Percentiles rank a stretch among this genome's conserved stretches.
Evolutionary conservation across 1,140 invertebrate species (phyloP).

Genomic region (Ceratina calcarata): DNA sequence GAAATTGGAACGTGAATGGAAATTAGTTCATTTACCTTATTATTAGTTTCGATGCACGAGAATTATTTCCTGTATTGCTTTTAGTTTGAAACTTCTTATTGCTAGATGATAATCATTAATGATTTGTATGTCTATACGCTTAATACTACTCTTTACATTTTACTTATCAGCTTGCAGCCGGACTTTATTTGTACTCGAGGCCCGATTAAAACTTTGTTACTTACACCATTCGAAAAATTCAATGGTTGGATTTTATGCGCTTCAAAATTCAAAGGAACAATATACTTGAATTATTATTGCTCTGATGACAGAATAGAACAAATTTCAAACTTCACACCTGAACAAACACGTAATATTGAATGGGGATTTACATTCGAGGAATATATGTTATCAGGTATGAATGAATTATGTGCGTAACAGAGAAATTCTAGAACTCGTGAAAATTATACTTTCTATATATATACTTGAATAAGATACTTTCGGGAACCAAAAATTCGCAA

Average conservation of each 20-base stretch:
- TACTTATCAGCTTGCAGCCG: slow-evolving; percentile 74
- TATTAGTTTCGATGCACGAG: no score
- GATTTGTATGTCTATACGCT: neutral
- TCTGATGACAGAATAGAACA: slow-evolving; percentile 81
- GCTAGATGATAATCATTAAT: neutral
- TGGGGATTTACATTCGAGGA: slow-evolving; percentile 94
- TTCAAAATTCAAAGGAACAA: slow-evolving; percentile 84
- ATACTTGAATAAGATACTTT: no score
- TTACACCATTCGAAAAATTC: slow-evolving; percentile 84
- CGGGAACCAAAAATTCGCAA: no score
- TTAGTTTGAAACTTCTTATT: neutral
- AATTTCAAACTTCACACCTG: slow-evolving; percentile 76
- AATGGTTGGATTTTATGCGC: slow-evolving; percentile 86
- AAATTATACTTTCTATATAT: no score
- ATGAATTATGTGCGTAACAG: neutral
- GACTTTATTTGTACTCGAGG: slow-evolving; percentile 87
- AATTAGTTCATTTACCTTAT: no score
- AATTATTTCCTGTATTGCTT: no score
- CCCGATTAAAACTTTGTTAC: slow-evolving; percentile 84
- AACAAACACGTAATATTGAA: slow-evolving; percentile 82
- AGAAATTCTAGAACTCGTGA: no score
- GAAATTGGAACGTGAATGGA: no score
- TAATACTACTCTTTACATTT: slow-evolving; percentile 12
- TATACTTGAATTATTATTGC: slow-evolving; percentile 86
- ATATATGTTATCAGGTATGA: slow-evolving; percentile 84